Base-by-base conservation (phyloP, 1,140 invertebrate species). In the Dendroctonus ponderosae region DNA sequence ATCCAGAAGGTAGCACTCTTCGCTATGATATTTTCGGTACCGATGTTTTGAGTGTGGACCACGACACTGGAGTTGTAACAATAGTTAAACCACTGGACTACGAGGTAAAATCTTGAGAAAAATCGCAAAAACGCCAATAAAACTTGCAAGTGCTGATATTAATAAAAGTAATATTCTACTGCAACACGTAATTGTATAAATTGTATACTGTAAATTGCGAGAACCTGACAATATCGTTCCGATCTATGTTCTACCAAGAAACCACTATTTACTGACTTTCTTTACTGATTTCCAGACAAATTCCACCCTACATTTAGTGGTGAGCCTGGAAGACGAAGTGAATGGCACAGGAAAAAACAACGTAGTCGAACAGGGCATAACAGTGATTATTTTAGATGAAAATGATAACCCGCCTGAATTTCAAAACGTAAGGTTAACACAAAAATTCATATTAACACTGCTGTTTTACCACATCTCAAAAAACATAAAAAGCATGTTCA, bases 371-470 rank as follows among this genome's bases (percentile, higher is more conserved):
- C 86, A 92, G 15, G 87, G 90, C 6, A 86, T 92, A 14, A 89
- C 88, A 50, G 88, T 94, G 48, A 92, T 94, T 26, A 87, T 96
- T 42, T 78, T 91, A 5, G 93, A 96, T 76, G 89, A 91, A 71
- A 96, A 96, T 76, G 93, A 96, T 73, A 94, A 94, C 80, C 81
- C 90, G 38, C 93, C 93, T 5, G 82, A 85, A 62, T 94, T 94
- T 79, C 83, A 87, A 79, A 86, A 89, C 80, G 89, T 91, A 79
- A 84, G 82, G 80, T 44, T n/a, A n/a, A 37, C 54, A 37, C 15
- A 0, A 42, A 8, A 9, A 3, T 58, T 3, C 26, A 26, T 14
- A 51, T 11, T 46, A 46, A 11, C 8, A 26, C 26, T 26, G 26
- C 26, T 26, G 26, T 26, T 26, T 26, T 3, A 26, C 26, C 26